Base-by-base conservation (phyloP, 2,113 vertebrate genomes). In the Stigmatopora nigra region DNA sequence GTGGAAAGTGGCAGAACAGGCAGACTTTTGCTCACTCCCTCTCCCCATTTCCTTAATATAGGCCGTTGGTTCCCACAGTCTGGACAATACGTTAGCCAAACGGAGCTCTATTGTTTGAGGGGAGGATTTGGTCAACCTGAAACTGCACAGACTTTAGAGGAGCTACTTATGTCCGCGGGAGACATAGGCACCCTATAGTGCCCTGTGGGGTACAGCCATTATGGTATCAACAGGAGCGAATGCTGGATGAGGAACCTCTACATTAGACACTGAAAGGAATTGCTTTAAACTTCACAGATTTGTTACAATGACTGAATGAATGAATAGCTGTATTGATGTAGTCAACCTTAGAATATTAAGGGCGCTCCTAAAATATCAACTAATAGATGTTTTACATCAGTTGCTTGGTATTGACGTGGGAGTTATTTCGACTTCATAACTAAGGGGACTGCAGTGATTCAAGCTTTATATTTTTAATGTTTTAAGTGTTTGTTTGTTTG, bases 61-160 rank as follows among this genome's bases (percentile, higher is more conserved):
- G 92, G 91, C 93, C 92, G 86, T 90, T 69, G 82, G 86, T 94
- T 94, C 92, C 91, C 93, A 94, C 93, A 94, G 90, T 72, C 79
- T 52, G 91, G 94, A 92, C 92, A 92, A 93, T 91, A 77, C 85
- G 73, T 83, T 85, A n/a, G 74, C 75, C 82, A 77, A 86, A 86
- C 78, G 76, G 78, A 78, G 85, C 85, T 84, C 88, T 88, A 86
- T 91, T 92, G 91, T 92, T 86, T 72, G 60, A 85, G 57, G 71
- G 67, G 69, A 62, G 77, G 78, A 77, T 74, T 79, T 82, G 75
- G 70, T 76, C 75, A 77, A 77, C 69, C 60, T 77, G 91, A 93
- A 92, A 92, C 88, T 89, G 88, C 77, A 77, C 63, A 61, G 45
- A 51, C 60, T 69, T 64, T 78, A 78, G 64, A 79, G 70, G 76